Conservation (phyloP, 2,888 invertebrate genomes). For the Cyrtodaria siliqua region DNA sequence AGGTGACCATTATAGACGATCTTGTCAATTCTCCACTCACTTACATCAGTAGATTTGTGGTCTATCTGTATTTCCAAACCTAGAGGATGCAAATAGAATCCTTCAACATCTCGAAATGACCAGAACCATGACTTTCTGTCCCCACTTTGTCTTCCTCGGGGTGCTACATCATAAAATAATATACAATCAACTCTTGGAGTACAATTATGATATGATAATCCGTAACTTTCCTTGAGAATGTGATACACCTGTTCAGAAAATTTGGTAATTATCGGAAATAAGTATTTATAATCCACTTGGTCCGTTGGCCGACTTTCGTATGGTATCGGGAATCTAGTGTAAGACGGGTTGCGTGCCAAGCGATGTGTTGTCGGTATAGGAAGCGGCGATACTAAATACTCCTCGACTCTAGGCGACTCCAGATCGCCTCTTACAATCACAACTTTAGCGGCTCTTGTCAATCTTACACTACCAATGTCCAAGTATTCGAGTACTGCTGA, state of each 20-base stretch:
- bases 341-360: conserved; percentile 72
- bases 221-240: conserved; percentile 74
- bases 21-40: conserved; percentile 72
- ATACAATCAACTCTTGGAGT: conserved; percentile 71
- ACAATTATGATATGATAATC: conserved; percentile 76
- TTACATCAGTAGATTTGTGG: conserved; percentile 67
- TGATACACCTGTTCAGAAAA: conserved; percentile 65
- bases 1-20: conserved; percentile 78
- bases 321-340: conserved; percentile 73
- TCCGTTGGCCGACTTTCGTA: conserved; percentile 74
- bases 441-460: conserved; percentile 76
- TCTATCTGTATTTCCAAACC: conserved; percentile 79
- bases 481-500: conserved; percentile 70
- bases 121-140: conserved; percentile 78
- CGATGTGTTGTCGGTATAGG: conserved; percentile 72
- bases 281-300: conserved; percentile 69
- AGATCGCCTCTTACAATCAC: conserved; percentile 77
- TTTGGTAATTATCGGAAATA: conserved; percentile 62
- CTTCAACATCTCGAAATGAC: conserved; percentile 77
- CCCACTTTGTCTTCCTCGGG: conserved; percentile 71
- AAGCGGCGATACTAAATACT: conserved; percentile 79
- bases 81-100: conserved; percentile 77
- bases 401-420: conserved; percentile 75
- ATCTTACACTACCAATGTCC: conserved; percentile 69
- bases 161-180: conserved; percentile 74